Evolutionary conservation across 2,113 vertebrate species (phyloP).

Genomic region (Sialia sialis): DNA sequence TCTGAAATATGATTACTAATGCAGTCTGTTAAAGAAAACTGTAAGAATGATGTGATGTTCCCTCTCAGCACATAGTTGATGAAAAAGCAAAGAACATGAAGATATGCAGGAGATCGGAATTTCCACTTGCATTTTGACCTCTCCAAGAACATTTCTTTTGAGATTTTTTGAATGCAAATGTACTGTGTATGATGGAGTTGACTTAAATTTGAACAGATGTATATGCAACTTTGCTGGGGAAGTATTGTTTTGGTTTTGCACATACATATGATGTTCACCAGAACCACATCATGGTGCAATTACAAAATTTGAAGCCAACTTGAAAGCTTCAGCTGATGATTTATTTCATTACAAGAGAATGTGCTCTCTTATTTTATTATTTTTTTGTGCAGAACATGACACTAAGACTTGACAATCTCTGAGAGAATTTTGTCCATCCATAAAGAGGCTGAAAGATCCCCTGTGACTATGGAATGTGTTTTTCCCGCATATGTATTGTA

Average conservation of each 20-base stretch:
- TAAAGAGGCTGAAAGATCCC: not conserved
- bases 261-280: accelerated
- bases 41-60: not conserved
- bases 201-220: not conserved
- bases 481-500: not conserved
- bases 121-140: not conserved
- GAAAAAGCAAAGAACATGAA: not conserved
- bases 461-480: not conserved
- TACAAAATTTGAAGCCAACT: not conserved
- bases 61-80: not conserved
- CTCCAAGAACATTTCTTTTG: not conserved
- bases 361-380: not conserved
- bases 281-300: not conserved
- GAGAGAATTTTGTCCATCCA: not conserved
- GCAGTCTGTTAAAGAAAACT: not conserved
- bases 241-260: not conserved
- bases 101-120: not conserved
- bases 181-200: too few relatives aligned
- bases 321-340: not conserved
- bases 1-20: not conserved
- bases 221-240: not conserved
- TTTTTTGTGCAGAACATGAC: not conserved
- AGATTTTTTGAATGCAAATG: not conserved
- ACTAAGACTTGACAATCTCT: not conserved
- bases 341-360: not conserved